Evolutionary conservation across 2,888 invertebrate genomes (phyloP).

Genomic region (Cantharis rufa): DNA sequence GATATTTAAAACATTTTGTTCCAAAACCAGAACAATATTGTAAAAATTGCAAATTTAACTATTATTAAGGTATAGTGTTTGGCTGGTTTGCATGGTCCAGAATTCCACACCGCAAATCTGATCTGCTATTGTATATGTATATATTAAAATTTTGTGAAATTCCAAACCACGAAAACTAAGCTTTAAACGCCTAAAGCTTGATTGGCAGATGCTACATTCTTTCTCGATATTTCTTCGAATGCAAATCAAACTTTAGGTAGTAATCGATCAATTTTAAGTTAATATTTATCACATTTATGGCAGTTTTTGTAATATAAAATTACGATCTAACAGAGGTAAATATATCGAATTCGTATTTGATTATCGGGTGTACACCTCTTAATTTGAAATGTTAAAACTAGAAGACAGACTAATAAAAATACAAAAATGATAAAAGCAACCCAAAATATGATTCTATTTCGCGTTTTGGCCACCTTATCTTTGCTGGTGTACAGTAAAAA

Average conservation of each 20-base stretch:
- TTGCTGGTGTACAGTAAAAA: slow-evolving; percentile 61
- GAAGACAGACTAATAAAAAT: slow-evolving; percentile 33
- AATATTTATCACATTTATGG: background rate
- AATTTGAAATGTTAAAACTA: slow-evolving; percentile 39
- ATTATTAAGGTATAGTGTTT: background rate
- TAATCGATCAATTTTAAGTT: background rate
- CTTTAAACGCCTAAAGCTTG: background rate
- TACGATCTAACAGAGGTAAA: slow-evolving; percentile 39
- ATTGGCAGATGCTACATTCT: too few species aligned
- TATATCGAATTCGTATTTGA: slow-evolving; percentile 35
- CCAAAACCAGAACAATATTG: background rate
- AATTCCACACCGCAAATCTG: too few species aligned
- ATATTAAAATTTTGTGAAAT: too few species aligned
- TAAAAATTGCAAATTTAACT: background rate
- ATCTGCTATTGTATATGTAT: too few species aligned
- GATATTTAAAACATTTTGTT: background rate
- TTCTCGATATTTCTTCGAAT: background rate
- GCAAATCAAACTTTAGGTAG: background rate
- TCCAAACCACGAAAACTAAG: too few species aligned
- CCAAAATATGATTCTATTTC: slow-evolving; percentile 36
- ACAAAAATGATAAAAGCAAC: slow-evolving; percentile 35
- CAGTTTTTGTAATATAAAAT: background rate
- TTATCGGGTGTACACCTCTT: slow-evolving; percentile 41
- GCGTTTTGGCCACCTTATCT: slow-evolving; percentile 36
- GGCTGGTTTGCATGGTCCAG: too few species aligned